Conservation (phyloP, 2,888 invertebrate species). For the Tipula confusa region DNA sequence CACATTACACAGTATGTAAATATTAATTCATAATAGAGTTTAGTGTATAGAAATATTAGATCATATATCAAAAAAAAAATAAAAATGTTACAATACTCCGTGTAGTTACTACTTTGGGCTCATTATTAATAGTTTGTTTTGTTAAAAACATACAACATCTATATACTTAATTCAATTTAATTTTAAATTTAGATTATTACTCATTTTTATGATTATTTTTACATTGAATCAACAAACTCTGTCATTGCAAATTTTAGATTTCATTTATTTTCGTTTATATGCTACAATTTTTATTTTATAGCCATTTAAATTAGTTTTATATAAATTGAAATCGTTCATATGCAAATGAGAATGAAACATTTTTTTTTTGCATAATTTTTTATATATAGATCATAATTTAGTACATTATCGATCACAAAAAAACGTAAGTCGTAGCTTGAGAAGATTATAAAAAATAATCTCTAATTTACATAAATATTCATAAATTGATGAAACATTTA, state of each 20-base stretch:
- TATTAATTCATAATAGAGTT: not conserved
- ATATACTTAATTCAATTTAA: not conserved
- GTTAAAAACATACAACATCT: not conserved
- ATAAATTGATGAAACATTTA: not conserved
- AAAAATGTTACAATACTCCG: not conserved
- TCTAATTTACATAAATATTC: not conserved
- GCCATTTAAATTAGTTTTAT: too few species aligned
- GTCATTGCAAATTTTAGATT: not conserved
- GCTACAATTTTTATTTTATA: not conserved
- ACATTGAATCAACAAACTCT: not conserved
- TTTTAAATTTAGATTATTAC: constrained; percentile 8
- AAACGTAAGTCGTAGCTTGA: not conserved
- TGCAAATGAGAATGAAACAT: not conserved
- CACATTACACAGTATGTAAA: not conserved
- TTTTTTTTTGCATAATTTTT: not conserved
- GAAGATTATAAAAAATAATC: not conserved
- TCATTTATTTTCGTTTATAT: not conserved
- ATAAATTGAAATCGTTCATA: too few species aligned
- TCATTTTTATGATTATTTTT: constrained; percentile 20
- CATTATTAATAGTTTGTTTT: constrained; percentile 3
- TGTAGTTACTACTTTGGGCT: not conserved
- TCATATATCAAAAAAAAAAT: not conserved
- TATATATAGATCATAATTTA: too few species aligned
- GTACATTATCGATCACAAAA: too few species aligned
- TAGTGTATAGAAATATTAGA: not conserved